Evolutionary conservation across 2,113 vertebrate genomes (phyloP).

Genomic region (Platanista minor): DNA sequence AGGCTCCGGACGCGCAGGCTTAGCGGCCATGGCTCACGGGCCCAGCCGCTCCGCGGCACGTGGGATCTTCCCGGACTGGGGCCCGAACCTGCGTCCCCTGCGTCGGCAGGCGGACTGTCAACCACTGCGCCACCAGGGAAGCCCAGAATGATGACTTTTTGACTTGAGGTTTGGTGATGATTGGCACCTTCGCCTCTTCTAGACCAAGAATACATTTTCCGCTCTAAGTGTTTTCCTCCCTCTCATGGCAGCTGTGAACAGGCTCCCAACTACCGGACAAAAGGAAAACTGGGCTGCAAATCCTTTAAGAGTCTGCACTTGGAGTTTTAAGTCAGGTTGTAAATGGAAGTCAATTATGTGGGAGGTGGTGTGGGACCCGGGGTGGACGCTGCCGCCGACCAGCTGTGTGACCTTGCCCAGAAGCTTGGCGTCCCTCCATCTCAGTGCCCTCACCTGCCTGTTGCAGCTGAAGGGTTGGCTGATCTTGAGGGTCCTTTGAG

Average conservation of each 20-base stretch:
- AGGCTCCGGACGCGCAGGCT: too few relatives aligned
- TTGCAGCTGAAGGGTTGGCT: neutral
- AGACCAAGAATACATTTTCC: neutral
- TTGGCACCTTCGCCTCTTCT: neutral
- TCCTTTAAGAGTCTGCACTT: slow-evolving; percentile 36
- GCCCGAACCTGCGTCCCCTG: too few relatives aligned
- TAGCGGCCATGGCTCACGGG: too few relatives aligned
- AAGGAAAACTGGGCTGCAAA: slow-evolving; percentile 37
- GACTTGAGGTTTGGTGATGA: neutral
- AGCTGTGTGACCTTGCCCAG: neutral
- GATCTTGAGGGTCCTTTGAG: neutral
- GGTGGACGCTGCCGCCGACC: neutral
- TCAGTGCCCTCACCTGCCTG: neutral
- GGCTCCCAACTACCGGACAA: neutral
- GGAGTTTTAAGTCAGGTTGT: slow-evolving; percentile 28
- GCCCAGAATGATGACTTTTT: neutral
- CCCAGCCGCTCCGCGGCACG: too few relatives aligned
- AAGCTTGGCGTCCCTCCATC: neutral
- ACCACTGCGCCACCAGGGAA: too few relatives aligned
- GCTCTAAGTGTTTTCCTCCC: neutral
- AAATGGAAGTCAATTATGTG: neutral
- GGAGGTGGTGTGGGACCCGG: neutral
- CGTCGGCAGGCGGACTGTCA: too few relatives aligned
- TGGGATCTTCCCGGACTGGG: too few relatives aligned
- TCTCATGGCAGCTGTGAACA: neutral